Evolutionary conservation across 2,113 vertebrate genomes (phyloP).

Genomic region (Ailuropoda melanoleuca): DNA sequence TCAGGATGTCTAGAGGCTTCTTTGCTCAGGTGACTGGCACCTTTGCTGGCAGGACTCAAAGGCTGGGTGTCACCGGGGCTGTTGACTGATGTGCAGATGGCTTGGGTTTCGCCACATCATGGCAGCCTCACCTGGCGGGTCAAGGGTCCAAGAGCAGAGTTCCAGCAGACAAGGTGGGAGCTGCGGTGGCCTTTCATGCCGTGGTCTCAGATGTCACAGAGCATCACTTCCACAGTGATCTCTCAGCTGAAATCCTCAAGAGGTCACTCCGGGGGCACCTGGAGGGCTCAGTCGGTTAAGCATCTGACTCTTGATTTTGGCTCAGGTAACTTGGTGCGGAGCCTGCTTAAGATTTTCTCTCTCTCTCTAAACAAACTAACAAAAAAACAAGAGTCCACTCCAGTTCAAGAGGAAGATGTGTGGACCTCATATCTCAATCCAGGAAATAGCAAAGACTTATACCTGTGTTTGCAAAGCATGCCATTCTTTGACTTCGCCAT

Average conservation of each 20-base stretch:
- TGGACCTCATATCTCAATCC: background rate
- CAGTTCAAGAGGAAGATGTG: background rate
- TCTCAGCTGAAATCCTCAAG: background rate
- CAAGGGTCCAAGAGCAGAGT: background rate
- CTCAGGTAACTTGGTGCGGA: background rate
- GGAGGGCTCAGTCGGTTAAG: background rate
- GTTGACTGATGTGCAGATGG: background rate
- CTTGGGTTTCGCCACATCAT: background rate
- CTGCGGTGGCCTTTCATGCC: background rate
- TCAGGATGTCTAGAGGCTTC: background rate
- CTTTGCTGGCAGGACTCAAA: background rate
- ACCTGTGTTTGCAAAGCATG: background rate
- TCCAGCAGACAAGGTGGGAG: background rate
- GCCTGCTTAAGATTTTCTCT: background rate
- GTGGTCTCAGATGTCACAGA: rapidly evolving
- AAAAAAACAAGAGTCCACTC: background rate
- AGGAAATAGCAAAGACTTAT: background rate
- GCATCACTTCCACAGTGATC: background rate
- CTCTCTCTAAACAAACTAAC: background rate
- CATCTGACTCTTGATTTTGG: background rate
- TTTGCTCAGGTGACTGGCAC: background rate
- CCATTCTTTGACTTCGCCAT: background rate
- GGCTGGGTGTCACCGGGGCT: background rate
- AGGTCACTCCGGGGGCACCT: background rate
- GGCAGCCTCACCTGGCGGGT: background rate